These are phyloP conservation scores for Genyomyrus donnyi DNA, from an alignment of 2,113 vertebrate species.

Conservation along the genomic window DNA sequence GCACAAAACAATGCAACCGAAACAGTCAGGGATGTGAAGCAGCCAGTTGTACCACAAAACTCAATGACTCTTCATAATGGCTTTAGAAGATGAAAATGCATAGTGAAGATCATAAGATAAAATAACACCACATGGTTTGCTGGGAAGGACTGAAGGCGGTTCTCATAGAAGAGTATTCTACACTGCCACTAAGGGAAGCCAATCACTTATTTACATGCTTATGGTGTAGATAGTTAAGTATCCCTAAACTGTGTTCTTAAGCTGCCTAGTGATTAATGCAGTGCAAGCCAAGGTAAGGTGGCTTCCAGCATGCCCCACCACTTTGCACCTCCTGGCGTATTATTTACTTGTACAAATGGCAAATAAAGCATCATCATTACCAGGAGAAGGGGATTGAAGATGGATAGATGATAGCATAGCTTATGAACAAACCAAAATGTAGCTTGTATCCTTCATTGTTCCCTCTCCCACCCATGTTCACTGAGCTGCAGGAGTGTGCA, in stretches of 20 bases:
- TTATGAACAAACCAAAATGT: not conserved
- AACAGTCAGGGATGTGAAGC: not conserved
- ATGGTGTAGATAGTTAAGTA: not conserved
- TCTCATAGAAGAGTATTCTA: not conserved
- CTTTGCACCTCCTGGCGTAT: not conserved
- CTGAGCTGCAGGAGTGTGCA: not conserved
- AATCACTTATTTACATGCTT: not conserved
- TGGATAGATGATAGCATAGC: not conserved
- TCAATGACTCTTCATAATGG: not conserved
- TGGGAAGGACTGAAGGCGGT: not conserved
- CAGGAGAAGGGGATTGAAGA: not conserved
- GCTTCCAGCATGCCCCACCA: no score
- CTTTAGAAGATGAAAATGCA: not conserved
- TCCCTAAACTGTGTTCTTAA: not conserved
- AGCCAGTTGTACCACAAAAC: constrained; percentile 12
- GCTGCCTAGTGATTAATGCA: not conserved
- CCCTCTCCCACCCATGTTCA: not conserved
- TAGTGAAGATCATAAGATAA: not conserved
- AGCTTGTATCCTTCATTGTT: not conserved
- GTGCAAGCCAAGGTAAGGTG: not conserved
- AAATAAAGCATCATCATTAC: not conserved
- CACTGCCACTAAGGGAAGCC: not conserved
- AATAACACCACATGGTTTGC: not conserved
- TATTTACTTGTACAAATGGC: not conserved
- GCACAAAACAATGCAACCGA: not conserved